Conservation (phyloP, 1,140 invertebrate genomes). For the Frieseomelitta varia region DNA sequence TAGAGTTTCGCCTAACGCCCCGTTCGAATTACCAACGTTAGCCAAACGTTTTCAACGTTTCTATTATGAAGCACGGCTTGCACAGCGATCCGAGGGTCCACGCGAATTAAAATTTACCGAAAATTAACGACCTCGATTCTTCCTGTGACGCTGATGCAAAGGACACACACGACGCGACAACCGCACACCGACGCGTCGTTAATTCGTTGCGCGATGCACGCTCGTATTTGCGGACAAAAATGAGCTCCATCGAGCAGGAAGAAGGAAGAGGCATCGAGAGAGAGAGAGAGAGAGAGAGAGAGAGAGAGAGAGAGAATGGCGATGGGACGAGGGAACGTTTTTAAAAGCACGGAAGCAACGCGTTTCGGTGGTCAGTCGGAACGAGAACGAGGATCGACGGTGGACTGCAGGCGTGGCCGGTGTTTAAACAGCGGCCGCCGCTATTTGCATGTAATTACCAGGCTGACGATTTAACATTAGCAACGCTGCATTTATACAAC, state of each 20-base stretch:
- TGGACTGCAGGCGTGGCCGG: constrained; percentile 43
- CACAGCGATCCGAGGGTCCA: too few species aligned
- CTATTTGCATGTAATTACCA: constrained; percentile 73
- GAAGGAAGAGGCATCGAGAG: not conserved
- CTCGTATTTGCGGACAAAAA: constrained; percentile 32
- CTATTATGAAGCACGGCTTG: not conserved
- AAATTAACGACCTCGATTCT: constrained; percentile 21
- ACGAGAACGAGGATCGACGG: constrained; percentile 49
- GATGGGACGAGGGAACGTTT: constrained; percentile 34
- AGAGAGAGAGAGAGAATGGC: not conserved
- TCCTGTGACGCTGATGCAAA: not conserved
- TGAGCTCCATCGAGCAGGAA: not conserved
- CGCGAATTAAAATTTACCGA: constrained; percentile 24
- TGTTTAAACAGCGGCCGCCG: constrained; percentile 67
- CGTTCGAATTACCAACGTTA: not conserved
- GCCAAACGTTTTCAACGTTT: not conserved
- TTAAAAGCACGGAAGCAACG: constrained; percentile 58
- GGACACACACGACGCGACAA: not conserved
- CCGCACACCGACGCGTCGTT: not conserved
- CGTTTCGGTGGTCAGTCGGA: constrained; percentile 40
- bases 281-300: not conserved
- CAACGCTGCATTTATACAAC: constrained; percentile 71
- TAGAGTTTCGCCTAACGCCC: constrained; percentile 6
- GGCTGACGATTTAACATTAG: constrained; percentile 72
- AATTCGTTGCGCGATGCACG: not conserved